phyloP scores from a whole-genome alignment of 2,113 vertebrate genomes.

The Cacatua alba region DNA sequence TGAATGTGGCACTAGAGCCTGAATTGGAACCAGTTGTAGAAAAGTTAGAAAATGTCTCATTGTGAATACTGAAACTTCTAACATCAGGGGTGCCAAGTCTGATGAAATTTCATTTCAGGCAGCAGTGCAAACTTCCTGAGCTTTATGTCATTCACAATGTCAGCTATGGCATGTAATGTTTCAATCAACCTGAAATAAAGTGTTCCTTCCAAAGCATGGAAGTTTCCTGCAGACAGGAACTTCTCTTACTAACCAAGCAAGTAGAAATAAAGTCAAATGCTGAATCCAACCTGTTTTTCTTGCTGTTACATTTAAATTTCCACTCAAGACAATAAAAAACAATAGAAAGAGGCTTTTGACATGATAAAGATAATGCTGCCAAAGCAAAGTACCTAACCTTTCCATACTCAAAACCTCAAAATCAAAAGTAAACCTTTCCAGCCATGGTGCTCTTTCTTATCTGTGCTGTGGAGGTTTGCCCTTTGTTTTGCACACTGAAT shows the following conservation, averaged over 20 bases:
- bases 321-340: neutral
- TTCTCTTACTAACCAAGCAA: neutral
- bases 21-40: neutral
- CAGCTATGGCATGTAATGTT: neutral
- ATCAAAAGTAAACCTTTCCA: neutral
- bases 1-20: neutral
- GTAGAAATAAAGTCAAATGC: constrained; percentile 14
- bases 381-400: neutral
- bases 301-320: neutral
- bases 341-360: neutral
- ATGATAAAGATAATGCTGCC: neutral
- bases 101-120: neutral
- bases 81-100: neutral
- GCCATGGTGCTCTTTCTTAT: neutral
- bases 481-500: neutral
- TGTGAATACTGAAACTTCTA: neutral
- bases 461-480: neutral
- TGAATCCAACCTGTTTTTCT: neutral
- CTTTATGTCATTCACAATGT: neutral
- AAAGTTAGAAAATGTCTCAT: neutral
- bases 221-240: constrained; percentile 15
- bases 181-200: constrained; percentile 18
- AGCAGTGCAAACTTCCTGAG: constrained; percentile 2
- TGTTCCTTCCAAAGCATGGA: constrained; percentile 5
- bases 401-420: neutral